These are phyloP conservation scores for Salminus brasiliensis DNA, from an alignment of 2,113 vertebrate species.

Conservation along the genomic window DNA sequence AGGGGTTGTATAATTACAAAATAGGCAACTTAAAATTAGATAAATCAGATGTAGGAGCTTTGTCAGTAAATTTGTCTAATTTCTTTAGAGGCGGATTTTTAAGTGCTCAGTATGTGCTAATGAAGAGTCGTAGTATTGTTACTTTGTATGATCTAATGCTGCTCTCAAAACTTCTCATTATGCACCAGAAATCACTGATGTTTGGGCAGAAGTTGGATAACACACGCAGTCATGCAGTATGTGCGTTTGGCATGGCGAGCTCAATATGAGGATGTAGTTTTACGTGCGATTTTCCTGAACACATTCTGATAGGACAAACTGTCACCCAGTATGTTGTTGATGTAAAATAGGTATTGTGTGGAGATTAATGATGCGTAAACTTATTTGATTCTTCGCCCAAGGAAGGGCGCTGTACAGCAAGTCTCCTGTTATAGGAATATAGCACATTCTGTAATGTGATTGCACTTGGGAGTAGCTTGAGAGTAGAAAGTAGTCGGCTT, in stretches of 20 bases:
- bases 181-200: neutral
- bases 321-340: neutral
- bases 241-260: neutral
- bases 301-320: neutral
- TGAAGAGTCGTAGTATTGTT: neutral
- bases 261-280: neutral
- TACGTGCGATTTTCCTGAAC: neutral
- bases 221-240: too few species aligned
- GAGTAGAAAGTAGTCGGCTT: neutral
- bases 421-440: conserved; percentile 12
- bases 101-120: neutral
- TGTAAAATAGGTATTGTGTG: neutral
- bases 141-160: neutral
- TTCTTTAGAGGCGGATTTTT: neutral
- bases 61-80: neutral
- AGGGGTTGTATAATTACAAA: neutral
- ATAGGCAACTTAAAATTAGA: neutral
- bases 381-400: neutral
- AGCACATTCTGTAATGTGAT: conserved; percentile 13
- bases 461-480: neutral
- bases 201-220: neutral
- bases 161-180: neutral
- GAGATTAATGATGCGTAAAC: neutral
- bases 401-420: neutral
- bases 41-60: neutral